Percentiles rank a stretch among this genome's conserved stretches.
These are phyloP conservation scores for Coboldia fuscipes DNA, from an alignment of 1,140 invertebrate species.

Conservation along the genomic window DNA sequence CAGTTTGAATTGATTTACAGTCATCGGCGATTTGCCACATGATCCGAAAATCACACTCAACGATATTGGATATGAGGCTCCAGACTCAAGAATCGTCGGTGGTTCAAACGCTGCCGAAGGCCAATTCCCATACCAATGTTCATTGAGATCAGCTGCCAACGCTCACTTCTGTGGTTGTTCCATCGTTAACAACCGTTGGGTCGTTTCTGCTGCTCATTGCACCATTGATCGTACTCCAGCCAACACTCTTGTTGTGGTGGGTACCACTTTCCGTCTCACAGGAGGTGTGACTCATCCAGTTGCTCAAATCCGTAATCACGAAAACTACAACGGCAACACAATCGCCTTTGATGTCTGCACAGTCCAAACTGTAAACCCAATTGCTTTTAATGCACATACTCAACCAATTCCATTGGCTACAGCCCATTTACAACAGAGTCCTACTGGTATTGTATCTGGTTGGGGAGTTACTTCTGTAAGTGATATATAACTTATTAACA, in stretches of 20 bases:
- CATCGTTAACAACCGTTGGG: constrained; percentile 23
- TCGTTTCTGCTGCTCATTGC: constrained; percentile 33
- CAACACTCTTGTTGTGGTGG: not conserved
- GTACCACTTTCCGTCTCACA: not conserved
- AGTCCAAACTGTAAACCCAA: constrained; percentile 12
- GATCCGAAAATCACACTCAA: too few species aligned
- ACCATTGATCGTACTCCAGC: not conserved
- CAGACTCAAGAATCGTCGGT: constrained; percentile 14
- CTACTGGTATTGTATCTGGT: constrained; percentile 19
- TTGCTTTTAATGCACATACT: constrained; percentile 16
- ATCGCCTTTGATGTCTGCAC: constrained; percentile 23
- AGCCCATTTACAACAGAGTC: constrained; percentile 12
- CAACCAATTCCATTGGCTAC: constrained; percentile 16
- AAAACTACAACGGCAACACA: constrained; percentile 19
- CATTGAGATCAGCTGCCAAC: not conserved
- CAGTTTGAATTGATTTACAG: too few species aligned
- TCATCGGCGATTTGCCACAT: too few species aligned
- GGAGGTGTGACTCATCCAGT: constrained; percentile 17
- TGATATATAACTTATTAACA: too few species aligned
- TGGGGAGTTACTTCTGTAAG: constrained; percentile 23
- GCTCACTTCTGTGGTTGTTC: constrained; percentile 25
- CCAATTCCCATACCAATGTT: constrained; percentile 26
- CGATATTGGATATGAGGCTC: too few species aligned
- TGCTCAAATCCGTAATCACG: constrained; percentile 21
- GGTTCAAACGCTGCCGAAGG: constrained; percentile 8